Evolutionary conservation across 2,113 vertebrate species (phyloP).

Genomic region (Crotalus tigris): DNA sequence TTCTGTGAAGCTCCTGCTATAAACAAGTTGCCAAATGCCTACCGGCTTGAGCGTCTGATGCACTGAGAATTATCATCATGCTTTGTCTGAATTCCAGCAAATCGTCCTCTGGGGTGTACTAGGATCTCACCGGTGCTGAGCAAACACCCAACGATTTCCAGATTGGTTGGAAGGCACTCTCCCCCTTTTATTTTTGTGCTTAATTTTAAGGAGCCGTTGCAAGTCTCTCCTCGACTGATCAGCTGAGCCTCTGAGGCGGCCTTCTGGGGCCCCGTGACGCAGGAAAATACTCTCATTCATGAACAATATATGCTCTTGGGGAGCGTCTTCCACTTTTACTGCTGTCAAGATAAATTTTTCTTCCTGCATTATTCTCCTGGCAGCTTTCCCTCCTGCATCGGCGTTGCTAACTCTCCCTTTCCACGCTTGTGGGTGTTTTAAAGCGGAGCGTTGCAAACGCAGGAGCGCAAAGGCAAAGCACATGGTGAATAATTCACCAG

Average conservation of each 20-base stretch:
- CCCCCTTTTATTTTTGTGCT: not conserved
- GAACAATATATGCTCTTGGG: slow-evolving; percentile 46
- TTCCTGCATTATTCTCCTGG: not conserved
- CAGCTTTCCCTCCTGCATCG: not conserved
- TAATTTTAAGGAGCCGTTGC: slow-evolving; percentile 15
- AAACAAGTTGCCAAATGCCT: not conserved
- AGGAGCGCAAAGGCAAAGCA: slow-evolving; percentile 52
- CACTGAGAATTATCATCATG: not conserved
- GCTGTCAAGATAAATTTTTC: slow-evolving; percentile 42
- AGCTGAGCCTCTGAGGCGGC: not conserved
- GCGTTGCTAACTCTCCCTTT: slow-evolving; percentile 38
- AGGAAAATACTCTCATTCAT: slow-evolving; percentile 9
- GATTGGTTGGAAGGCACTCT: not conserved
- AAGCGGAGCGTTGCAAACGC: slow-evolving; percentile 65
- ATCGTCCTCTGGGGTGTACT: not conserved
- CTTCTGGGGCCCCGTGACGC: slow-evolving; percentile 6
- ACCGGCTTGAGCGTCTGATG: not conserved
- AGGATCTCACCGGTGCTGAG: not conserved
- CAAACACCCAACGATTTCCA: not conserved
- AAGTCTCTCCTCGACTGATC: not conserved
- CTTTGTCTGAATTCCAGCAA: not conserved
- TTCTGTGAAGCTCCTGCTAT: not conserved
- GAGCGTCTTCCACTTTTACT: slow-evolving; percentile 33
- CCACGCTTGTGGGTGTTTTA: slow-evolving; percentile 69
- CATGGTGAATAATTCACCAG: slow-evolving; percentile 70